A percentile compares a stretch with the other conserved stretches of the same genome.
phyloP scores from a whole-genome alignment of 2,888 invertebrate genomes.

The Nomada hirtipes region DNA sequence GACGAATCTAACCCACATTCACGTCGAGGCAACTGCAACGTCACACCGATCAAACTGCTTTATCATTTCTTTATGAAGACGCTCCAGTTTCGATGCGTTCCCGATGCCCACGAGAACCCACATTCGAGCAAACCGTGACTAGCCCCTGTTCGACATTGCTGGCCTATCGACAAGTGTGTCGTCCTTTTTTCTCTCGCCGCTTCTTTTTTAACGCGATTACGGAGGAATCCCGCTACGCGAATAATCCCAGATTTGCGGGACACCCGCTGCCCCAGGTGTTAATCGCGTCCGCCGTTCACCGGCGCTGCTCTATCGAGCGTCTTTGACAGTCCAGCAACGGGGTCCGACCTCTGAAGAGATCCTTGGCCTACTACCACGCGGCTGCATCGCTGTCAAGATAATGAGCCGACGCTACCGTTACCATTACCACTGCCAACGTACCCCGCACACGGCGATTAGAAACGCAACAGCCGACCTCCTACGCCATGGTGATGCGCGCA shows the following conservation, averaged over 20 bases:
- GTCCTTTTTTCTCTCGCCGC: not conserved
- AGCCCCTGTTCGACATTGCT: not conserved
- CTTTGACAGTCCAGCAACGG: slow-evolving; percentile 49
- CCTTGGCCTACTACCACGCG: slow-evolving; percentile 69
- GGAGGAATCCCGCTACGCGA: slow-evolving; percentile 34
- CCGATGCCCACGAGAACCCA: not conserved
- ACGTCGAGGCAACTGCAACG: not conserved
- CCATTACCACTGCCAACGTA: slow-evolving; percentile 62
- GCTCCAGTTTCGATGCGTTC: not conserved
- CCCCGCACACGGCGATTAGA: slow-evolving; percentile 65
- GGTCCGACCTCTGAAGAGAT: slow-evolving; percentile 49
- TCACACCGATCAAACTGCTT: not conserved
- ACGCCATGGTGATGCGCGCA: slow-evolving; percentile 76
- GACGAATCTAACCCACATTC: not conserved
- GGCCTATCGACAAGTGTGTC: not conserved
- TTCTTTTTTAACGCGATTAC: slow-evolving; percentile 31
- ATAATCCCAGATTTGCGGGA: slow-evolving; percentile 50
- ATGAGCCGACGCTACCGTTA: slow-evolving; percentile 59
- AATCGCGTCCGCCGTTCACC: slow-evolving; percentile 21
- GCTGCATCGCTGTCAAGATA: slow-evolving; percentile 53
- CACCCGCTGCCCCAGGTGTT: slow-evolving; percentile 6
- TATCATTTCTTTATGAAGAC: not conserved
- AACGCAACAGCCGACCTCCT: slow-evolving; percentile 72
- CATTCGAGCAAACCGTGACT: not conserved
- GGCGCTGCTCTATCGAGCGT: slow-evolving; percentile 50